phyloP scores from a whole-genome alignment of 2,113 vertebrate genomes.

The Gopherus evgoodei region DNA sequence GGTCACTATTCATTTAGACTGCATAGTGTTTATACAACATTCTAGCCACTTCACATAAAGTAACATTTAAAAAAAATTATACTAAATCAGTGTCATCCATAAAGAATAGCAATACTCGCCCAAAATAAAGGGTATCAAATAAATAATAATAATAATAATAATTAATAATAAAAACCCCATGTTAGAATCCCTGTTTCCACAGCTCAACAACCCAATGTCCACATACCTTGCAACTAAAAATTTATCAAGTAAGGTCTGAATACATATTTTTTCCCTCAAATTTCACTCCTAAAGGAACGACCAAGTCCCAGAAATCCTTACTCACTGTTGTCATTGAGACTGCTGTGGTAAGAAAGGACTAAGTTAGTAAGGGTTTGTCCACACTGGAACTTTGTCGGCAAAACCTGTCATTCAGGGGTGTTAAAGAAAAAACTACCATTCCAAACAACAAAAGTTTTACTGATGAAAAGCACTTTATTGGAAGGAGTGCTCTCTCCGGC shows the following conservation, averaged over 20 bases:
- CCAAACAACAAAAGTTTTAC: too few species aligned
- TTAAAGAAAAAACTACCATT: too few species aligned
- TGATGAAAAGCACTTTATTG: too few species aligned
- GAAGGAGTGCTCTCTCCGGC: too few species aligned
- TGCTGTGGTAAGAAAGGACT: conserved; percentile 11
- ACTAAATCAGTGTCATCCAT: not conserved
- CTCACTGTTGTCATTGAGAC: not conserved
- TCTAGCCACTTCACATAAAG: not conserved
- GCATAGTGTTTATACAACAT: not conserved
- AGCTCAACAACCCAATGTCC: not conserved
- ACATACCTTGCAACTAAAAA: not conserved
- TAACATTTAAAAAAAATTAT: not conserved
- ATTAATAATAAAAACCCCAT: not conserved
- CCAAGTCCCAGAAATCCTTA: not conserved
- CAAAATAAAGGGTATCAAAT: not conserved
- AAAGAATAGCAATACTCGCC: not conserved
- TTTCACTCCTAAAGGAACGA: conserved; percentile 17
- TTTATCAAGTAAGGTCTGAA: not conserved
- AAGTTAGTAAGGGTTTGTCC: not conserved
- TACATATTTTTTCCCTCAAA: not conserved
- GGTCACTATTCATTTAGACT: not conserved
- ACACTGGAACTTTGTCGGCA: too few species aligned
- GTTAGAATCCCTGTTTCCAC: not conserved
- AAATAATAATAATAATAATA: not conserved
- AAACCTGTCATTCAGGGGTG: too few species aligned